Conservation (phyloP, 2,888 invertebrate genomes). For the Lacanobia wlatinum region DNA sequence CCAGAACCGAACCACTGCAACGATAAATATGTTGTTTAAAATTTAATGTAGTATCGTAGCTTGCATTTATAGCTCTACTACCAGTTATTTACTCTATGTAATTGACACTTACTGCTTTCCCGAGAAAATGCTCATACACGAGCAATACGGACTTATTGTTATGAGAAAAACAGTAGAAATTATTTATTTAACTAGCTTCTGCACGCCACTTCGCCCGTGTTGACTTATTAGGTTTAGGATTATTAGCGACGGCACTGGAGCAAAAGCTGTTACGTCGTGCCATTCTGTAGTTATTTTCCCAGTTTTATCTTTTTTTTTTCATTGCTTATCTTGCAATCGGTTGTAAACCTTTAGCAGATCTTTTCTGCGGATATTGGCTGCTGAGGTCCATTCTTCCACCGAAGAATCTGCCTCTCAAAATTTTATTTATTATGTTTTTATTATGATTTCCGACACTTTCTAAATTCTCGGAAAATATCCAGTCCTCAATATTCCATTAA, state of each 20-base stretch:
- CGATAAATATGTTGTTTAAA: constrained; percentile 35
- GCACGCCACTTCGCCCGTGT: not conserved
- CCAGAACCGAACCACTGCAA: constrained; percentile 15
- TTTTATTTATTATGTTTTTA: too few relatives aligned
- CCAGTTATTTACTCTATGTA: constrained; percentile 25
- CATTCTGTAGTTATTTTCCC: not conserved
- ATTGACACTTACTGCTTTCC: constrained; percentile 46
- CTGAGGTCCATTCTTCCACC: too few relatives aligned
- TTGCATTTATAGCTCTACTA: constrained; percentile 10
- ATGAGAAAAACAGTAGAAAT: constrained; percentile 1
- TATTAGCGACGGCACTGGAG: too few relatives aligned
- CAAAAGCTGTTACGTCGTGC: not conserved
- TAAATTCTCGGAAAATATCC: too few relatives aligned
- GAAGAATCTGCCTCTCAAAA: too few relatives aligned
- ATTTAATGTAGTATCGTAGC: constrained; percentile 19
- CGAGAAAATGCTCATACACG: constrained; percentile 20
- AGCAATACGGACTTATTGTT: constrained; percentile 1
- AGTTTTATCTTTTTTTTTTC: too few relatives aligned
- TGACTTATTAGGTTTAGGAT: not conserved
- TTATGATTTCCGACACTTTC: too few relatives aligned
- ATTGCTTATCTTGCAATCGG: too few relatives aligned
- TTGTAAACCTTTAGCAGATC: too few relatives aligned
- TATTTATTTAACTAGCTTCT: not conserved
- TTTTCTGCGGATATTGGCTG: too few relatives aligned
- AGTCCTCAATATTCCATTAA: too few relatives aligned